These are phyloP conservation scores for Luffia ferchaultella DNA, from an alignment of 2,888 invertebrate species.

Conservation along the genomic window DNA sequence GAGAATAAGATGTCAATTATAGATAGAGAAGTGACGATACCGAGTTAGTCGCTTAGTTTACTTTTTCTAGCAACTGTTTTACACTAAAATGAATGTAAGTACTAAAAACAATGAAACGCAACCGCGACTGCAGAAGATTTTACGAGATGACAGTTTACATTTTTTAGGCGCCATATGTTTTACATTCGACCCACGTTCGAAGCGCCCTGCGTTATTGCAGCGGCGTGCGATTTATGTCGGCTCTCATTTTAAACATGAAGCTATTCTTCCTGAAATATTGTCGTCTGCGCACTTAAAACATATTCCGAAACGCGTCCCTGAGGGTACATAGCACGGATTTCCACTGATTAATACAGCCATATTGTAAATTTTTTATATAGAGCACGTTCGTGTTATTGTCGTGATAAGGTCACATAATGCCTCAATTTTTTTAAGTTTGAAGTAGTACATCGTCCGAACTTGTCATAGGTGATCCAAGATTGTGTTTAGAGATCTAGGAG, in stretches of 20 bases:
- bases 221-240: conserved; percentile 46
- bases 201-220: conserved; percentile 50
- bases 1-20: too few species aligned
- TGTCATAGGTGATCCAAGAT: too few species aligned
- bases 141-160: conserved; percentile 12
- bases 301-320: conserved; percentile 54
- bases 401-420: too few species aligned
- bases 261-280: conserved; percentile 62
- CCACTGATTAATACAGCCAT: background rate
- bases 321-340: conserved; percentile 27
- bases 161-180: conserved; percentile 34
- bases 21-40: too few species aligned
- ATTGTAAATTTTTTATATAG: background rate
- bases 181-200: conserved; percentile 47
- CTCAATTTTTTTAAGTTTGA: too few species aligned
- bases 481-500: too few species aligned
- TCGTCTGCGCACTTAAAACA: conserved; percentile 55
- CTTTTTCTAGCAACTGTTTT: too few species aligned
- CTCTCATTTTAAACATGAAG: conserved; percentile 59
- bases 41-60: too few species aligned
- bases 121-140: background rate
- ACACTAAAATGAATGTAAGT: too few species aligned
- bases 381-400: background rate
- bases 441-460: too few species aligned
- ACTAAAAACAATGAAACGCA: too few species aligned